Base-by-base conservation (phyloP, 2,113 vertebrate genomes). In the Lipophrys pholis region DNA sequence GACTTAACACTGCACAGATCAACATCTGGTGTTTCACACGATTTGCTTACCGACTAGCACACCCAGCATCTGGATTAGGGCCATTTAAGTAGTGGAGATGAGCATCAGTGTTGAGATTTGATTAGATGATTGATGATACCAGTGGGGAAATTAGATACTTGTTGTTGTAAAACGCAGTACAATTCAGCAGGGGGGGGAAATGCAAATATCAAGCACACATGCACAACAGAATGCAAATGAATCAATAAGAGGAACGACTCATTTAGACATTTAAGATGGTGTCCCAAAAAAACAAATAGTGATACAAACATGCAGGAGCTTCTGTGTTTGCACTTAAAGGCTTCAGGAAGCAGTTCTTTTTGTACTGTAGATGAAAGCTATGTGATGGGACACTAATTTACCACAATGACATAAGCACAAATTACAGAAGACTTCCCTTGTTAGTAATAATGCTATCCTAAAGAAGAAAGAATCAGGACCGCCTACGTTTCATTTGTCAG, bases 41-140 rank as follows among this genome's bases (percentile, higher is more conserved):
- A 52, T 70, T 66, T 64, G 49, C 40, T 16, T 16, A 56, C 11
- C 39, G n/a, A 52, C 51, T 41, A 53, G 36, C 36, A 45, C 35
- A 49, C 3, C 10, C 11, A 0, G 56, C 66, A 67, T 72, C 67
- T 72, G 76, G 59, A 73, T 65, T 40, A 40, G 15, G 17, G 51
- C 41, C 45, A 79, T 39, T 50, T 40, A 67, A 53, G 7, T 7
- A 54, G n/a, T 7, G 6, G 35, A 38, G 53, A 82, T 53, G 12
- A 53, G 36, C 15, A 10, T 63, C 11, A 54, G 40, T 50, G 42
- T 69, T 64, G 15, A 59, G 12, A 76, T 54, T 45, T 72, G 63
- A 76, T 83, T 48, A 48, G 52, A 67, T 83, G 67, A 71, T 79
- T 78, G 45, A 71, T 79, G 62, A 68, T 63, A 53, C 41, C 11